Conservation (phyloP, 2,797 vertebrate genomes). For the Ptychobarbus kaznakovi region DNA sequence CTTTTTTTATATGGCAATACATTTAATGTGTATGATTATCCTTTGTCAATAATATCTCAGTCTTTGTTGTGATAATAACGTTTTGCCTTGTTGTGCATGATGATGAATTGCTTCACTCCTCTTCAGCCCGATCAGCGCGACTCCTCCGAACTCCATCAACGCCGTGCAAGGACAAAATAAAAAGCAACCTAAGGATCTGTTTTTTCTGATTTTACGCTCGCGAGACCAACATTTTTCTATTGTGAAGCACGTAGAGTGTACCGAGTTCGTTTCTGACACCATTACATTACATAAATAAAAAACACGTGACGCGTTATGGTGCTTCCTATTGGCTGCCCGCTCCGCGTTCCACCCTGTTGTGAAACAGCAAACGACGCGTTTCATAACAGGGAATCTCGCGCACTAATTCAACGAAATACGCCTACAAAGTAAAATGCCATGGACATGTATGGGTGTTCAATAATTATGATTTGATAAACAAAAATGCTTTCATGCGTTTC, state of each 20-base stretch:
- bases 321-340: conserved; percentile 74
- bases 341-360: conserved; percentile 77
- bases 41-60: conserved; percentile 54
- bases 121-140: conserved; percentile 36
- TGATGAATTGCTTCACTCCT: conserved; percentile 49
- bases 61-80: conserved; percentile 60
- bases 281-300: conserved; percentile 82
- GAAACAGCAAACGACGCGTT: conserved; percentile 79
- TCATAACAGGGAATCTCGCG: conserved; percentile 73
- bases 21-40: conserved; percentile 28
- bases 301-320: conserved; percentile 71
- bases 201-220: not conserved
- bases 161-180: not conserved
- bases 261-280: conserved; percentile 71
- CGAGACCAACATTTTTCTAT: not conserved
- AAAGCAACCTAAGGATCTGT: not conserved
- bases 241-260: not conserved
- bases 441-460: no score
- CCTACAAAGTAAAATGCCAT: not conserved
- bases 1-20: not conserved
- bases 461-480: not conserved
- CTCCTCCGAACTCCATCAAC: conserved; percentile 54
- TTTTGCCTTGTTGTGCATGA: conserved; percentile 51
- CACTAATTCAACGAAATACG: not conserved
- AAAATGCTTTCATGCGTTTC: not conserved